Evolutionary conservation across 2,797 vertebrate genomes (phyloP), one percentile per base, ranked within the genome.

Genomic region (Ctenopoma kingsleyae): DNA sequence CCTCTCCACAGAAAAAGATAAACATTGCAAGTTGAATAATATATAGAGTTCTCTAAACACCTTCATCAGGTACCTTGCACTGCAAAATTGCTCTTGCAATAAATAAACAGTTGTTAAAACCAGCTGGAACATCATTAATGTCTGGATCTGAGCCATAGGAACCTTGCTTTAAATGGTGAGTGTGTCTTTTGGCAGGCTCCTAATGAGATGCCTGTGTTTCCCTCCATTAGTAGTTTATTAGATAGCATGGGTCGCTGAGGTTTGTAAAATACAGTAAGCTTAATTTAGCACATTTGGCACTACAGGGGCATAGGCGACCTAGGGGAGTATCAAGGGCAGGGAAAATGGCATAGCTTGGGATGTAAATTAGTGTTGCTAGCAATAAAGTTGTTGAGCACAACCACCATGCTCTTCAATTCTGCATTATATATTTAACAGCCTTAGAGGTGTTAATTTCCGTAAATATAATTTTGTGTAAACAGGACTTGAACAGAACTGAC

Each of bases 171-270:
- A 68, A 78, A 35, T 74, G 3, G 19, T 36, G 35, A 75, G 47
- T 67, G 55, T 62, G 46, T 78, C 48, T 72, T 74, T 69, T 89
- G 84, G 85, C 84, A 81, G 47, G 71, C 32, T 77, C 67, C 81
- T 92, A 91, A 91, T 92, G 88, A 89, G 87, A 86, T 83, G 81
- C 73, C 78, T 68, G 73, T 86, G 89, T 89, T 91, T 86, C 76
- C 74, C 76, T 85, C 90, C 91, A 91, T 92, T 91, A 91, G 81
- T 78, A 84, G 71, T 91, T 89, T 88, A 89, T 89, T 88, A 91
- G 83, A 86, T 86, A 84, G 82, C 81, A 76, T 65, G 70, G 87
- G 90, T 88, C 81, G 72, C 85, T 88, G 87, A 89, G 82, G 85
- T 86, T 86, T 83, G 82, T 87, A 83, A 83, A 89, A 84, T 80